Conservation (phyloP, 1,140 invertebrate species). For the Druon quercuslanigerum region DNA sequence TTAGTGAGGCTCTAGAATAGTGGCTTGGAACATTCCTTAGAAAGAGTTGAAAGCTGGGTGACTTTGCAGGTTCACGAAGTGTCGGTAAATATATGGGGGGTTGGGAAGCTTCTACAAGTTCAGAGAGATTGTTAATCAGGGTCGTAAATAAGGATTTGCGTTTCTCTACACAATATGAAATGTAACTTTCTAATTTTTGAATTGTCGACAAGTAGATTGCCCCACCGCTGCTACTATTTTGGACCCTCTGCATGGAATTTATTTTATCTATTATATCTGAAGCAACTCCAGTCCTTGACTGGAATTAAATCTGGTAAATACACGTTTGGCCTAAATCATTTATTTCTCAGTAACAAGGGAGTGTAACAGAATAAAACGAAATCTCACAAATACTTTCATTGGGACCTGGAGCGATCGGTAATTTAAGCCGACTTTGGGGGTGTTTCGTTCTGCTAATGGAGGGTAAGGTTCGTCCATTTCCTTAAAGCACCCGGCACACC, state of each 20-base stretch:
- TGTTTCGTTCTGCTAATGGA: slow-evolving; percentile 54
- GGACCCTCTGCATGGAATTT: too few species aligned
- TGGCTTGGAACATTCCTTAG: neutral
- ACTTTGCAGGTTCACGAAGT: neutral
- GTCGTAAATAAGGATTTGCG: too few species aligned
- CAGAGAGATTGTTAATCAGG: too few species aligned
- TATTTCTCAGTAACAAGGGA: neutral
- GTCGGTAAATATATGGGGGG: too few species aligned
- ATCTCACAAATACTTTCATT: slow-evolving; percentile 22
- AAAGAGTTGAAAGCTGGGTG: neutral
- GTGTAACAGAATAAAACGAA: slow-evolving; percentile 16
- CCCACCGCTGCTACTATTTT: too few species aligned
- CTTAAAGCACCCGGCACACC: neutral
- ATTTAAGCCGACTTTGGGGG: slow-evolving; percentile 42
- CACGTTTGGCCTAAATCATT: slow-evolving; percentile 3
- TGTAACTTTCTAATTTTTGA: too few species aligned
- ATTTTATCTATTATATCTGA: neutral
- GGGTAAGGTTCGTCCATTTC: slow-evolving; percentile 24
- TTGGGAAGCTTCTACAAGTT: too few species aligned
- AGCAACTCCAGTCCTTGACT: neutral
- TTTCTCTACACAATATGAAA: too few species aligned
- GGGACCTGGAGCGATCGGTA: slow-evolving; percentile 42
- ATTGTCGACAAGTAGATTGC: too few species aligned
- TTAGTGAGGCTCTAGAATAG: neutral
- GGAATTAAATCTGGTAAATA: neutral